Evolutionary conservation across 2,113 vertebrate genomes (phyloP).

Genomic region (Podiceps cristatus): DNA sequence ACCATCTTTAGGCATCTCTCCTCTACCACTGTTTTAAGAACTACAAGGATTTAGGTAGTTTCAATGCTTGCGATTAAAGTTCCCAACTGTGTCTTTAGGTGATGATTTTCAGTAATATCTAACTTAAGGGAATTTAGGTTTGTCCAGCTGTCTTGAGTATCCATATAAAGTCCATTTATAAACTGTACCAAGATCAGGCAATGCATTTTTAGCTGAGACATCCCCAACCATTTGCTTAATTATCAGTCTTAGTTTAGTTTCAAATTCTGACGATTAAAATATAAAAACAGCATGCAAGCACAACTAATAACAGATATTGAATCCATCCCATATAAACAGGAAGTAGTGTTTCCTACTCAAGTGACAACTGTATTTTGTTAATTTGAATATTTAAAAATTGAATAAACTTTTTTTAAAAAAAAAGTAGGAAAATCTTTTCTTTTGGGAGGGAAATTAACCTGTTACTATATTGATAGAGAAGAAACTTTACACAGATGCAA

Average conservation of each 20-base stretch:
- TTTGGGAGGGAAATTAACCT: background rate
- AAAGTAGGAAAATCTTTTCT: background rate
- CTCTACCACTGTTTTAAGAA: background rate
- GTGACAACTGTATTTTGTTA: background rate
- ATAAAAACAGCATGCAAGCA: background rate
- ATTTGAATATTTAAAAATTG: background rate
- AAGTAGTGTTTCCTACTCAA: background rate
- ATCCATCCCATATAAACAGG: background rate
- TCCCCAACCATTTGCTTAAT: background rate
- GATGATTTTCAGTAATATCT: background rate
- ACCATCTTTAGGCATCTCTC: background rate
- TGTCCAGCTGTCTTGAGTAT: background rate
- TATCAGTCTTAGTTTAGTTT: background rate
- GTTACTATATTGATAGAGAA: background rate
- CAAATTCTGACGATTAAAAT: background rate
- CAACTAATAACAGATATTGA: background rate
- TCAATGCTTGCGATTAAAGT: background rate
- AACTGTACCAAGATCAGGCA: background rate
- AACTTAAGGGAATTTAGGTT: background rate
- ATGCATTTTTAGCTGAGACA: background rate
- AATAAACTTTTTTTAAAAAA: background rate
- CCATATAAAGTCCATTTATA: background rate
- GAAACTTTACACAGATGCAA: background rate
- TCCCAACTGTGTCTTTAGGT: background rate
- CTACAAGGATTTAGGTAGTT: background rate